A percentile compares a stretch with the other conserved stretches of the same genome.
Conservation (phyloP, 2,113 vertebrate genomes). For the Esox niger region DNA sequence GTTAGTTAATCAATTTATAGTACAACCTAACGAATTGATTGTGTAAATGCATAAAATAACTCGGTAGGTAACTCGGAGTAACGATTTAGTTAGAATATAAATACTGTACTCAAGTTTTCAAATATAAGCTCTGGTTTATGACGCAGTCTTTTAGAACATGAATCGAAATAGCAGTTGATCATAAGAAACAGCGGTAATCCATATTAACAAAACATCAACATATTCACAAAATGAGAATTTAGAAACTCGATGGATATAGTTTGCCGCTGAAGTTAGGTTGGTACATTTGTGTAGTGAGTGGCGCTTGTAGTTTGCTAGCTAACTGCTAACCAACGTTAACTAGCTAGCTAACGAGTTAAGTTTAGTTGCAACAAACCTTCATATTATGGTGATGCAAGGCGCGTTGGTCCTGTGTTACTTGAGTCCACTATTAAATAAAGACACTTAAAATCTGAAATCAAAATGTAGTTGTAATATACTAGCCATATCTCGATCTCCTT, state of each 20-base stretch:
- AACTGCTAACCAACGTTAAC: not conserved
- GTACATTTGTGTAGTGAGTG: conserved; percentile 4
- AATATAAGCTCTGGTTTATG: conserved; percentile 26
- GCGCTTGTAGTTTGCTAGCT: not conserved
- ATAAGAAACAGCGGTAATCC: too few relatives aligned
- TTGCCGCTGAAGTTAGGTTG: too few relatives aligned
- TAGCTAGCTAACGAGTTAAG: not conserved
- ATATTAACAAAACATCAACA: too few relatives aligned
- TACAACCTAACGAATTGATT: not conserved
- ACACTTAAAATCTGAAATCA: not conserved
- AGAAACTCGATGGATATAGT: too few relatives aligned
- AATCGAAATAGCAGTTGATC: too few relatives aligned
- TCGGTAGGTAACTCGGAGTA: conserved; percentile 6
- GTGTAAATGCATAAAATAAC: not conserved
- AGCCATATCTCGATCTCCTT: not conserved
- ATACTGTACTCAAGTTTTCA: conserved; percentile 24
- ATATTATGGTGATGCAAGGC: conserved; percentile 46
- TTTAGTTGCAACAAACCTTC: conserved; percentile 63
- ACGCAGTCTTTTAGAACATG: conserved; percentile 34
- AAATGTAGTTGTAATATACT: not conserved
- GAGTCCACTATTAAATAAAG: not conserved
- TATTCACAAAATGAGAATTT: too few relatives aligned
- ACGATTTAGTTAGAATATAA: not conserved
- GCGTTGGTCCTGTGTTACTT: not conserved
- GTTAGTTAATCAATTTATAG: not conserved